Base-by-base conservation (phyloP, 2,888 invertebrate genomes). In the Tiphia femorata region DNA sequence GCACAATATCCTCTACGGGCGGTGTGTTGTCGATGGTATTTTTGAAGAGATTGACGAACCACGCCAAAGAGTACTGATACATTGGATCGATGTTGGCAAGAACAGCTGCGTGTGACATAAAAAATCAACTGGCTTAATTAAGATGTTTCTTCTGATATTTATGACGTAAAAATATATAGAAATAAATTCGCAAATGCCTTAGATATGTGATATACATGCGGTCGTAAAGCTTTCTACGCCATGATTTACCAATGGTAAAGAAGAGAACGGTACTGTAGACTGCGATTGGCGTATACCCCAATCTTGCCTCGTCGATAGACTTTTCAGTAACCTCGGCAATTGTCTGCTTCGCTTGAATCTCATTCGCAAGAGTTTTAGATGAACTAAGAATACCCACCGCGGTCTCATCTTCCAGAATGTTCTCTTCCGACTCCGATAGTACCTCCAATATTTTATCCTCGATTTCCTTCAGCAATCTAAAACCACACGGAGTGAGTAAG, bases 31-130 rank as follows among this genome's bases (percentile, higher is more conserved):
- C 95, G 57, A 97, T 96, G 30, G 94, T 91, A 23, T 90, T 87
- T 67, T 91, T 91, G 84, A 94, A 97, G 42, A 97, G 86, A 70
- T 92, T 92, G 76, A 97, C 94, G 83, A 96, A 97, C 97, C 97
- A 98, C 2, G 89, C 90, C 71, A 98, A 85, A 1, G 97, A 97
- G 82, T 97, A 97, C 82, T 97, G 97, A 84, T 98, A 97, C 97
- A 97, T 97, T 3, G 97, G 96, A 85, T 97, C 97, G 70, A 97
- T 95, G 78, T 94, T 91, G 5, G 96, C 92, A 76, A 98, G 85
- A 48, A 96, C 94, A 49, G 91, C 93, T 92, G 75, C 82, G 81
- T 56, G 30, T n/a, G 7, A 33, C 5, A 14, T 2, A 29, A 29
- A 29, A 12, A 29, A 29, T n/a, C n/a, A n/a, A n/a, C n/a, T n/a